phyloP scores from a whole-genome alignment of 53 echinoderm and acorn worm species.

The Crossaster papposus region DNA sequence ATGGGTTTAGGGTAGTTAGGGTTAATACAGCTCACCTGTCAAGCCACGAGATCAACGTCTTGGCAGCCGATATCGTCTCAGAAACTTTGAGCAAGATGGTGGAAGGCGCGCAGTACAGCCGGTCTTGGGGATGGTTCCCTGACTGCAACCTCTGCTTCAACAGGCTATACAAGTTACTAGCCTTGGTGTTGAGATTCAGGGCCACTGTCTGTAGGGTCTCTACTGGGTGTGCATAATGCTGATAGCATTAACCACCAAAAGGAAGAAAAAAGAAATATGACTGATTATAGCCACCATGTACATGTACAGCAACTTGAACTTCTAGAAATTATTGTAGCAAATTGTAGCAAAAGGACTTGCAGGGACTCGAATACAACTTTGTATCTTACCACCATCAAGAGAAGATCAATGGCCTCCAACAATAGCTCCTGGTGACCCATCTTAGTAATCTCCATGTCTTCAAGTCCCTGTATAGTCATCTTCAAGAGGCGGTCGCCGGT shows the following conservation, averaged over 20 bases:
- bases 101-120: slow-evolving; percentile 54
- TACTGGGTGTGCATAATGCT: slow-evolving; percentile 75
- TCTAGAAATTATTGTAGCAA: no score
- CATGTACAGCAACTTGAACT: no score
- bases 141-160: slow-evolving; percentile 48
- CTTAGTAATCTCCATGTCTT: slow-evolving; percentile 75
- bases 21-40: slow-evolving; percentile 70
- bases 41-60: slow-evolving; percentile 82
- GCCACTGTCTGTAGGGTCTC: slow-evolving; percentile 88
- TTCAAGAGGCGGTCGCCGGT: slow-evolving; percentile 70
- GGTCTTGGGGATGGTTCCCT: slow-evolving; percentile 30
- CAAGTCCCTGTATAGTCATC: slow-evolving; percentile 70
- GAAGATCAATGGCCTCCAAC: slow-evolving; percentile 77
- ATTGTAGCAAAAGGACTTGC: no score
- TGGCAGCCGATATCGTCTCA: slow-evolving; percentile 86
- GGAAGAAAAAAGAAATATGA: background rate
- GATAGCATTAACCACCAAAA: background rate
- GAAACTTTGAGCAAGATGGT: slow-evolving; percentile 76
- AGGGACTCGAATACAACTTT: no score
- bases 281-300: no score
- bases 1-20: no score
- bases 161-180: slow-evolving; percentile 72
- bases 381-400: slow-evolving; percentile 76
- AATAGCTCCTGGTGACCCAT: slow-evolving; percentile 93
- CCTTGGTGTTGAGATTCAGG: slow-evolving; percentile 75